A percentile compares a stretch with the other conserved stretches of the same genome.
These are phyloP conservation scores for Exocentrus adspersus DNA, from an alignment of 2,888 invertebrate species.

Conservation along the genomic window DNA sequence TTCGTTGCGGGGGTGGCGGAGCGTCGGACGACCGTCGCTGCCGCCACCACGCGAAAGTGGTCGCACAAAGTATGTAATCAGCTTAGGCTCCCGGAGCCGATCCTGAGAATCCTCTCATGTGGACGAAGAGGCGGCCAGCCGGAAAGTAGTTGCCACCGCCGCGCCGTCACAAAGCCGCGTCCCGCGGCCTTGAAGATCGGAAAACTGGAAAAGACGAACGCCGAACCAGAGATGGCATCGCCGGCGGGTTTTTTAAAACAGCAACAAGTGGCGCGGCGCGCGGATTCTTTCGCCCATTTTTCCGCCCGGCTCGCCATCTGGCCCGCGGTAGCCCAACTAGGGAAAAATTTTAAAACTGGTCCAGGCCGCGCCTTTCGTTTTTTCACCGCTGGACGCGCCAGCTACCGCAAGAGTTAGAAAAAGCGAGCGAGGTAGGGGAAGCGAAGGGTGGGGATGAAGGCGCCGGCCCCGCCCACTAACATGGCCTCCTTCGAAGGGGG, in stretches of 20 bases:
- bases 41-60: constrained; percentile 59
- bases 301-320: constrained; percentile 41
- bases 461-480: constrained; percentile 62
- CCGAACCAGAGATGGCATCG: no score
- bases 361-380: constrained; percentile 53
- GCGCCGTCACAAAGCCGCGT: constrained; percentile 51
- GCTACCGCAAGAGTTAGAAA: constrained; percentile 53
- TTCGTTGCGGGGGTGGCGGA: constrained; percentile 44
- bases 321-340: constrained; percentile 54
- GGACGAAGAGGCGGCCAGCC: constrained; percentile 59
- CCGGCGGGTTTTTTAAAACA: not conserved
- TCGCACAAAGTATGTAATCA: constrained; percentile 63
- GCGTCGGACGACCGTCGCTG: constrained; percentile 42
- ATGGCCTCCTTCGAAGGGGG: constrained; percentile 64
- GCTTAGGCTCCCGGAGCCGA: constrained; percentile 58
- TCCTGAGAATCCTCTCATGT: constrained; percentile 62
- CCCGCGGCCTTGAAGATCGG: constrained; percentile 18
- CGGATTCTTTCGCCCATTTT: constrained; percentile 22
- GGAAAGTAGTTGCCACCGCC: constrained; percentile 57
- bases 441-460: constrained; percentile 51
- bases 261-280: constrained; percentile 11
- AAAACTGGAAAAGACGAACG: no score
- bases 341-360: constrained; percentile 53
- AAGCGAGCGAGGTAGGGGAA: constrained; percentile 40
- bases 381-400: constrained; percentile 58